Evolutionary conservation across 2,888 invertebrate species (phyloP).

Genomic region (Pegoplata infirma): DNA sequence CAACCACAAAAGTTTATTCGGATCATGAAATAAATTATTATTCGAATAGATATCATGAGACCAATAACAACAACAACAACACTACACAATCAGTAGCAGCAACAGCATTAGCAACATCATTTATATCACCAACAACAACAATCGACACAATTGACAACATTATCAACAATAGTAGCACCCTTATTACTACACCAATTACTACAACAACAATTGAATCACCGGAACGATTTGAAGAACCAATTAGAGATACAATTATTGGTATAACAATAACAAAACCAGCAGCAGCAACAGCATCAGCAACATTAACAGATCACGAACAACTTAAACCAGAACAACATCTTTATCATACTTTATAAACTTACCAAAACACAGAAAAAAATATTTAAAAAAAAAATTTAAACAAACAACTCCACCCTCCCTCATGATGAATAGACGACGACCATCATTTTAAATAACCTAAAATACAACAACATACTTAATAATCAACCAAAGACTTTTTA

Average conservation of each 20-base stretch:
- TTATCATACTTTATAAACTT: slow-evolving; percentile 65
- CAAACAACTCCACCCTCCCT: not conserved
- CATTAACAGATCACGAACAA: slow-evolving; percentile 49
- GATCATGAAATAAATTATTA: slow-evolving; percentile 70
- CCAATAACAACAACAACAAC: slow-evolving; percentile 25
- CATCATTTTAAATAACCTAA: slow-evolving; percentile 11
- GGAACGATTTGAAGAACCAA: slow-evolving; percentile 44
- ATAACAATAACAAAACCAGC: too few species aligned
- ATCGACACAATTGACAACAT: slow-evolving; percentile 63
- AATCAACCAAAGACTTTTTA: slow-evolving; percentile 38
- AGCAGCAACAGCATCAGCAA: too few species aligned
- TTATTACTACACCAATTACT: slow-evolving; percentile 50
- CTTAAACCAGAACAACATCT: slow-evolving; percentile 65
- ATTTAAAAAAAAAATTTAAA: not conserved
- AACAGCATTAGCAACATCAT: slow-evolving; percentile 52
- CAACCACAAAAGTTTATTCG: slow-evolving; percentile 71
- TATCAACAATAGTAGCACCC: slow-evolving; percentile 44
- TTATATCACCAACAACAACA: slow-evolving; percentile 64
- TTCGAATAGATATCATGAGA: slow-evolving; percentile 46
- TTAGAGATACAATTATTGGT: slow-evolving; percentile 56
- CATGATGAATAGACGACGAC: not conserved
- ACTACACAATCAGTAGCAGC: slow-evolving; percentile 4
- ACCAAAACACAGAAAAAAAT: slow-evolving; percentile 6
- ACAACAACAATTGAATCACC: slow-evolving; percentile 21
- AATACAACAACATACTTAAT: too few species aligned